These are phyloP conservation scores for Trichomalopsis sarcophagae DNA, from an alignment of 1,140 invertebrate genomes.

Conservation along the genomic window DNA sequence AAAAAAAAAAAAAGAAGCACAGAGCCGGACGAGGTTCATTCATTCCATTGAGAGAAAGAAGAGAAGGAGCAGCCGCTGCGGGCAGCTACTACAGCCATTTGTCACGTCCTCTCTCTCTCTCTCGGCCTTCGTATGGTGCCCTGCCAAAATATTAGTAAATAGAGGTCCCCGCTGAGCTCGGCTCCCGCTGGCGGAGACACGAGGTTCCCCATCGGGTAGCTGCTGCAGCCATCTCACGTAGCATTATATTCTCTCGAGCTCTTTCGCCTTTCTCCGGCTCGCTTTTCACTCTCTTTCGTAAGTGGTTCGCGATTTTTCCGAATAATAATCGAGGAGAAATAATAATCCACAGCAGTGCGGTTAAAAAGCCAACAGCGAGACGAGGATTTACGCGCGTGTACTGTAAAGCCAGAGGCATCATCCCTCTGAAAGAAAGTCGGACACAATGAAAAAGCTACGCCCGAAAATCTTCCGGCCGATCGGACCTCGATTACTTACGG, in stretches of 20 bases:
- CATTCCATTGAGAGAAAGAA: background rate
- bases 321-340: no score
- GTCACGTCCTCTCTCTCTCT: constrained; percentile 8
- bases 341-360: no score
- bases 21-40: background rate
- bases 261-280: background rate
- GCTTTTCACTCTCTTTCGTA: constrained; percentile 10
- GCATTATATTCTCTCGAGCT: background rate
- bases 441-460: background rate
- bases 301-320: background rate
- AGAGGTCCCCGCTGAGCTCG: background rate
- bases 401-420: background rate
- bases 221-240: no score
- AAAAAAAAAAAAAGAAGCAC: background rate
- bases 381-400: no score
- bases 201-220: constrained; percentile 26
- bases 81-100: constrained; percentile 19
- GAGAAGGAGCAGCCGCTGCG: background rate
- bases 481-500: background rate
- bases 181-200: constrained; percentile 19
- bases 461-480: background rate
- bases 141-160: constrained; percentile 54
- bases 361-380: no score
- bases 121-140: background rate
- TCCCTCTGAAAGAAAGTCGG: background rate